phyloP scores from a whole-genome alignment of 1,140 invertebrate species.

The Euwallacea fornicatus region DNA sequence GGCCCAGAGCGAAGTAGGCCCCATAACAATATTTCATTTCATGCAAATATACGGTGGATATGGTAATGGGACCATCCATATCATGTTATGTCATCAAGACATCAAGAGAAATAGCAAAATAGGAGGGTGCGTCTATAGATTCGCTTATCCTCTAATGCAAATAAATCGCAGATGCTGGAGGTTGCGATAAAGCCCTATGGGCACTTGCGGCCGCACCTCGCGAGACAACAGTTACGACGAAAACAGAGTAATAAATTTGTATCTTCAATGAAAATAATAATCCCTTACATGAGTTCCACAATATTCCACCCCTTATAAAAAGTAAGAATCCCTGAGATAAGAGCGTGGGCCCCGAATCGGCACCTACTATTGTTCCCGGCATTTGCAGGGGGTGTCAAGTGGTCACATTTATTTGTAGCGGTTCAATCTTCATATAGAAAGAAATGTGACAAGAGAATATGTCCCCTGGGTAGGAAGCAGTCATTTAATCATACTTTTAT shows the following conservation, averaged over 20 bases:
- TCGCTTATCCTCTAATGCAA: not conserved
- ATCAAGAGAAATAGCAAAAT: slow-evolving; percentile 26
- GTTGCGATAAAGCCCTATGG: too few relatives aligned
- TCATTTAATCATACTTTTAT: slow-evolving; percentile 51
- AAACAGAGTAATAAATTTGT: too few relatives aligned
- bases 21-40: slow-evolving; percentile 37
- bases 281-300: not conserved
- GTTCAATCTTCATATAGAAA: slow-evolving; percentile 48
- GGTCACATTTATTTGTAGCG: slow-evolving; percentile 51
- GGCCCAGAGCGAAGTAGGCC: slow-evolving; percentile 36
- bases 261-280: too few relatives aligned
- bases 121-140: slow-evolving; percentile 11
- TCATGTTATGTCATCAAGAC: slow-evolving; percentile 23
- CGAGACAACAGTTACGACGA: too few relatives aligned
- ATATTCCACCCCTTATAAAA: slow-evolving; percentile 4
- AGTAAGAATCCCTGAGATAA: slow-evolving; percentile 15
- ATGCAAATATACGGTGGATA: slow-evolving; percentile 32
- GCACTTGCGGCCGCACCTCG: too few relatives aligned
- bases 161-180: too few relatives aligned
- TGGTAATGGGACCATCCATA: slow-evolving; percentile 33
- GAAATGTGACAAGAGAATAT: slow-evolving; percentile 50
- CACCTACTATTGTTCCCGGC: slow-evolving; percentile 41
- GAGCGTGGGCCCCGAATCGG: not conserved
- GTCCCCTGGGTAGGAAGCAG: slow-evolving; percentile 46
- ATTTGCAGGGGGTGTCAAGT: slow-evolving; percentile 45